Evolutionary conservation across 2,888 invertebrate species (phyloP).

Genomic region (Himalopsyche tibetana): DNA sequence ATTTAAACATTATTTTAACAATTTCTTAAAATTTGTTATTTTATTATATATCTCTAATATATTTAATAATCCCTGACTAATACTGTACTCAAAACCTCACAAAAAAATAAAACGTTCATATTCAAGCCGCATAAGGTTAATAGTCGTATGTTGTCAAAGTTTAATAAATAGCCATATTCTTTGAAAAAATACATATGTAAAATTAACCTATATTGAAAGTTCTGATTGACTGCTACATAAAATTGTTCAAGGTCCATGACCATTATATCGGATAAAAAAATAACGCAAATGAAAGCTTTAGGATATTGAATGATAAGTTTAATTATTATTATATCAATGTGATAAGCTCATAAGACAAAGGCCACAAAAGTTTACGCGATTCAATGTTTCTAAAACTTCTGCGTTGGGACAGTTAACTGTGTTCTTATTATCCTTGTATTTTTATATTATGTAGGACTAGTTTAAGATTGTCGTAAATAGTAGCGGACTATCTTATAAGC

Average conservation of each 20-base stretch:
- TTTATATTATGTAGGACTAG: no score
- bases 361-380: not conserved
- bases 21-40: no score
- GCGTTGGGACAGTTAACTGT: no score
- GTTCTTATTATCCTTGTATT: no score
- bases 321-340: not conserved
- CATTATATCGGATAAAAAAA: not conserved
- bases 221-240: not conserved
- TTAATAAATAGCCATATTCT: not conserved
- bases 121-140: not conserved
- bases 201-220: not conserved
- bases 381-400: slow-evolving; percentile 10
- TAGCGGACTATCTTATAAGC: no score
- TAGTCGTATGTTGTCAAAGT: not conserved
- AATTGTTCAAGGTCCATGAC: not conserved
- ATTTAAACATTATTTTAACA: no score
- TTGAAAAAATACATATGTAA: not conserved
- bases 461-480: no score
- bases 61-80: no score
- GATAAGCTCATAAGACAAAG: not conserved
- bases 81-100: no score
- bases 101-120: no score
- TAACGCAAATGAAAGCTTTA: slow-evolving; percentile 28
- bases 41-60: no score
- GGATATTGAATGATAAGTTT: no score